Percentiles rank a stretch among this genome's conserved stretches.
phyloP scores from a whole-genome alignment of 2,888 invertebrate species.

The Mellilla xanthometata region DNA sequence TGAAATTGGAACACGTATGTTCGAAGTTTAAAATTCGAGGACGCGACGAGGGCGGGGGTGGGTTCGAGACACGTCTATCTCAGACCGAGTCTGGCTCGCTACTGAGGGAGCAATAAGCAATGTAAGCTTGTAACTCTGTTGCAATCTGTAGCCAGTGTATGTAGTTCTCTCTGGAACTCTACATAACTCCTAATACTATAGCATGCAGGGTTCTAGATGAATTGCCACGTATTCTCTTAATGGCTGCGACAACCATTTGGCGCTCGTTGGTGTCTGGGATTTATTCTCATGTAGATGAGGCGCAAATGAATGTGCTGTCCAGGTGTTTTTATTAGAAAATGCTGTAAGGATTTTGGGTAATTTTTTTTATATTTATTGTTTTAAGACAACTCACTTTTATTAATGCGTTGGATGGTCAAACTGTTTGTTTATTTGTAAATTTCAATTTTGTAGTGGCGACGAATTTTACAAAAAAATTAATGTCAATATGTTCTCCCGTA shows the following conservation, averaged over 20 bases:
- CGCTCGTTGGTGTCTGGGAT: conserved; percentile 8
- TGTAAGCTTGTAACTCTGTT: conserved; percentile 11
- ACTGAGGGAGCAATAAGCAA: too few relatives aligned
- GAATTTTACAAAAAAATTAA: too few relatives aligned
- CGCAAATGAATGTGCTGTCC: too few relatives aligned
- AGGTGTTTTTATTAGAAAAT: too few relatives aligned
- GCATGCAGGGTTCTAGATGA: neutral
- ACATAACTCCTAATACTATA: neutral
- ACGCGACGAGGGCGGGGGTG: conserved; percentile 1
- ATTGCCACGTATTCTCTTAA: conserved; percentile 9
- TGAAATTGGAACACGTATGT: conserved; percentile 10
- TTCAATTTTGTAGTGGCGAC: too few relatives aligned
- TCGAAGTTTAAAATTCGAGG: conserved; percentile 8
- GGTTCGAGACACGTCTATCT: conserved; percentile 1
- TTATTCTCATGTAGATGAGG: neutral
- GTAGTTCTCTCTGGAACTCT: too few relatives aligned
- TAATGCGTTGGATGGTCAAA: too few relatives aligned
- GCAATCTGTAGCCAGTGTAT: neutral
- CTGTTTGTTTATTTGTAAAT: too few relatives aligned
- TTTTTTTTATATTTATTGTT: too few relatives aligned
- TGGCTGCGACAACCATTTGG: conserved; percentile 11
- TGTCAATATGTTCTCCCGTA: too few relatives aligned
- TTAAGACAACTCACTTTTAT: too few relatives aligned
- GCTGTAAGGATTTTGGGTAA: too few relatives aligned
- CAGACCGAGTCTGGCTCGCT: conserved; percentile 4